Conservation (phyloP, 2,113 vertebrate genomes). For the Gallinago media region DNA sequence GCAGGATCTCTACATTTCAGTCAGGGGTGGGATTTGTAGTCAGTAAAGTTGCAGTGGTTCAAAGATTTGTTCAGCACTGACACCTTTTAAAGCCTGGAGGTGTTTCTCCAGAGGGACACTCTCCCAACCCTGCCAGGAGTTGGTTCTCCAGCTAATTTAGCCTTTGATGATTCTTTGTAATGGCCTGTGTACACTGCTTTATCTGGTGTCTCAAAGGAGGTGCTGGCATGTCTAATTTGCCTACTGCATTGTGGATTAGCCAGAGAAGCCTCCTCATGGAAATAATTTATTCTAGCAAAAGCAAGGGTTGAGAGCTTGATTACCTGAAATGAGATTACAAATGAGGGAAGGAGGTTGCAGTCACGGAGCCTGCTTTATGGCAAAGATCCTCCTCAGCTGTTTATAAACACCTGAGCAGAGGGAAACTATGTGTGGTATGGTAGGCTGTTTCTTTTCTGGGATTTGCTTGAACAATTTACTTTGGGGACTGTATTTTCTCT, state of each 20-base stretch:
- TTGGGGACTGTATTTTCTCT: background rate
- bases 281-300: background rate
- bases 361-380: background rate
- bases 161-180: background rate
- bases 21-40: background rate
- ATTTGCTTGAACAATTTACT: background rate
- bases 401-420: background rate
- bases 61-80: background rate
- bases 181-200: background rate
- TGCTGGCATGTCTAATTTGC: background rate
- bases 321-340: background rate
- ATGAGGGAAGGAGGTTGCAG: background rate
- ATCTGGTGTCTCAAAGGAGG: background rate
- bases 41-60: background rate
- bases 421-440: background rate
- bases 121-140: accelerated
- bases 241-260: background rate
- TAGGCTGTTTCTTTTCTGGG: background rate
- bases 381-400: background rate
- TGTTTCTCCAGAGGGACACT: background rate
- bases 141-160: background rate
- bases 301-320: background rate
- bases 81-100: background rate
- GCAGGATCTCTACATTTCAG: background rate
- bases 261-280: background rate